Conservation (phyloP, 2,797 vertebrate species). For the Gadopsis bispinosus region DNA sequence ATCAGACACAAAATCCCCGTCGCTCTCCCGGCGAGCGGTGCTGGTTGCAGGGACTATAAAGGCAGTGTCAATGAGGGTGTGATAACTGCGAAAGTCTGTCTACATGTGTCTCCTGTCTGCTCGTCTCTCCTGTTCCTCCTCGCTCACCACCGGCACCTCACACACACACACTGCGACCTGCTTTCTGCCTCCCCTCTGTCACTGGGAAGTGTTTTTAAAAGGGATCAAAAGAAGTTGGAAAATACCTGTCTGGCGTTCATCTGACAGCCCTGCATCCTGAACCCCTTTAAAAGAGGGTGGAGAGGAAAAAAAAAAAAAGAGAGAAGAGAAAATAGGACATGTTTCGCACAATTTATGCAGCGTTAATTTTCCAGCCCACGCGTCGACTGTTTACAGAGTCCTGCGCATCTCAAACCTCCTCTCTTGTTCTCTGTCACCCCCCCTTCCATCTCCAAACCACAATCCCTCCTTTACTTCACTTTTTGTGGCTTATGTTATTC, state of each 20-base stretch:
- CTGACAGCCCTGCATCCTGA: constrained; percentile 84
- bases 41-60: constrained; percentile 67
- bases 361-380: constrained; percentile 85
- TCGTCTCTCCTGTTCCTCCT: constrained; percentile 66
- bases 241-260: constrained; percentile 81
- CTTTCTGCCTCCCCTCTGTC: constrained; percentile 77
- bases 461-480: constrained; percentile 71
- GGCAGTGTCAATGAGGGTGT: constrained; percentile 72
- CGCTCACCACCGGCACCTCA: constrained; percentile 52
- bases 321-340: constrained; percentile 81
- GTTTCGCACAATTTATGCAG: constrained; percentile 84
- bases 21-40: constrained; percentile 55
- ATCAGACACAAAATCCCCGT: constrained; percentile 68
- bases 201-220: constrained; percentile 76
- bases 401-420: constrained; percentile 77
- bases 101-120: constrained; percentile 80
- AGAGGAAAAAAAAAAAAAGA: constrained; percentile 78
- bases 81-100: constrained; percentile 81
- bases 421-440: constrained; percentile 58
- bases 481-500: constrained; percentile 81
- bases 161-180: constrained; percentile 59
- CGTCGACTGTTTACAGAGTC: constrained; percentile 82
- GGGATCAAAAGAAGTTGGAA: constrained; percentile 82
- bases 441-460: constrained; percentile 58
- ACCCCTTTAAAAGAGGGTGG: constrained; percentile 78